Conservation (phyloP, 2,888 invertebrate species). For the Troides aeacus region DNA sequence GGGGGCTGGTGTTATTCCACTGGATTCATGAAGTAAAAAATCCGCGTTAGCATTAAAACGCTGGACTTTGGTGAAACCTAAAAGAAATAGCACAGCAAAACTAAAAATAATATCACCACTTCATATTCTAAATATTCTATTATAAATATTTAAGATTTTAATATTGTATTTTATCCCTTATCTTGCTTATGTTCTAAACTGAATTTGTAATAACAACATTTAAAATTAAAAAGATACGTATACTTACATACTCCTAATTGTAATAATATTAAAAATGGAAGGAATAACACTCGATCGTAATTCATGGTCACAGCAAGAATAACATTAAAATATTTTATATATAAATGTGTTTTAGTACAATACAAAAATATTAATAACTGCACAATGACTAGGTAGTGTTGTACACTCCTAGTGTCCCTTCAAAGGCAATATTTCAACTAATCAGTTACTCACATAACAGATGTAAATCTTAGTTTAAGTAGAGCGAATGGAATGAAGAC, state of each 20-base stretch:
- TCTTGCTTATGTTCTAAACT: constrained; percentile 22
- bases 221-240: not conserved
- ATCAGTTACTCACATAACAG: constrained; percentile 1
- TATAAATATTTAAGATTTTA: not conserved
- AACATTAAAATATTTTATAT: not conserved
- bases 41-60: constrained; percentile 58
- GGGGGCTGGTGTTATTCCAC: constrained; percentile 40
- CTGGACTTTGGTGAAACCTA: constrained; percentile 51
- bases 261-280: constrained; percentile 18
- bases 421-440: not conserved
- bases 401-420: not conserved
- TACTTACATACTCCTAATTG: constrained; percentile 26
- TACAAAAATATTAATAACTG: not conserved
- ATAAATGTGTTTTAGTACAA: not conserved
- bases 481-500: constrained; percentile 17
- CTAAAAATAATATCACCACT: not conserved
- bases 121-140: not conserved
- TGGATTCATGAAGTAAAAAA: constrained; percentile 66
- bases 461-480: not conserved
- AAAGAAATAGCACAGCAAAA: constrained; percentile 34
- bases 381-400: not conserved
- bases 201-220: constrained; percentile 1
- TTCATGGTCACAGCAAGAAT: constrained; percentile 13
- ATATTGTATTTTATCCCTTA: constrained; percentile 13
- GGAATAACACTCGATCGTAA: constrained; percentile 5